Evolutionary conservation across 2,113 vertebrate genomes (phyloP), one percentile per base, ranked within the genome.

Genomic region (Bostrychus sinensis): DNA sequence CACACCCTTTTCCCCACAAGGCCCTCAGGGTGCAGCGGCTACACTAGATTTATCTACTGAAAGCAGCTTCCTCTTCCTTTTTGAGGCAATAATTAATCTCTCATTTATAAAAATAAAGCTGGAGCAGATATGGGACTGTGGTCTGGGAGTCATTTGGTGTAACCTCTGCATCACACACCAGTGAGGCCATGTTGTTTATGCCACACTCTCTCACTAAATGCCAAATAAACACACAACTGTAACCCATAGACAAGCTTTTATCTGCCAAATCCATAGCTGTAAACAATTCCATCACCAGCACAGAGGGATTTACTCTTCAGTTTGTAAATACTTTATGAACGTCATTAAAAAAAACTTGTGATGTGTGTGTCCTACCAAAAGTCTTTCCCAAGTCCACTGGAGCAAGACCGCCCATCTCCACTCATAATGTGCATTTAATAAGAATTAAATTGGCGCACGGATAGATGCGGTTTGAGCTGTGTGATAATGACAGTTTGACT

Each of bases 371-470:
- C 74, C 71, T 75, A 34, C 42, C 59, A 81, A 81, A 88, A 86
- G 83, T 86, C 86, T 81, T 75, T 86, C 74, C 51, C 13, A 76
- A 72, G 81, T 89, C 85, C 85, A 89, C 84, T 91, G 68, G 72
- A 87, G 73, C 89, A 90, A 57, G 85, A 89, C 86, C 78, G 23
- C 75, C 87, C 85, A 86, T 89, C 80, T 86, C 82, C 72, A 72
- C 70, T 87, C 46, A 70, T 91, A 89, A 92, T 91, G 81, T 88
- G 85, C 78, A 68, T 88, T 88, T 91, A 92, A 91, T 92, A 89
- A 87, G 86, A 86, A 85, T 85, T 83, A 89, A 88, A 90, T 89
- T 91, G 89, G 83, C 74, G 69, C 65, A 55, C 70, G 81, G 81
- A 81, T 81, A 66, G 84, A 89, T 85, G 83, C 70, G 83, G 72